Evolutionary conservation across 2,888 invertebrate genomes (phyloP).

Genomic region (Belgica antarctica): DNA sequence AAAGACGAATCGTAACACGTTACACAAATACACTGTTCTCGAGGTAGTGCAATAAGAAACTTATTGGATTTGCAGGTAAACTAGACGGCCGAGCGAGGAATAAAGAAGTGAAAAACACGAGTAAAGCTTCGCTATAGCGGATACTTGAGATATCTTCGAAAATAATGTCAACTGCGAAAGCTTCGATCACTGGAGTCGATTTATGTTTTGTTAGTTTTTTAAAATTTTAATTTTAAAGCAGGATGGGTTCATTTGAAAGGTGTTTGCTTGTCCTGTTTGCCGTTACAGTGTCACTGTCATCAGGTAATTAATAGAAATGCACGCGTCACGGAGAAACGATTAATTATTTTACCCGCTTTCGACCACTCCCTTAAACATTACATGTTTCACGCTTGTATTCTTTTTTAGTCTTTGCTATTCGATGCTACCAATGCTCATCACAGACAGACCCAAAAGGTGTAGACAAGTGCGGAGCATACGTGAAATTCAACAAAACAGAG

Average conservation of each 20-base stretch:
- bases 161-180: too few species aligned
- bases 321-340: background rate
- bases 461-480: slow-evolving; percentile 89
- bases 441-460: slow-evolving; percentile 75
- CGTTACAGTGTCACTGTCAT: background rate
- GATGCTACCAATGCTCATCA: slow-evolving; percentile 93
- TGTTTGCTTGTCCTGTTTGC: background rate
- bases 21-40: too few species aligned
- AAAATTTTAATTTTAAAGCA: slow-evolving; percentile 6
- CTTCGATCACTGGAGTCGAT: background rate
- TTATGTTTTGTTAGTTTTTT: slow-evolving; percentile 3
- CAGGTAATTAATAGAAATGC: slow-evolving; percentile 12
- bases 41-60: too few species aligned
- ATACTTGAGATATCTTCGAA: too few species aligned
- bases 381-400: too few species aligned
- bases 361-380: background rate
- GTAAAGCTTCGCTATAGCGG: too few species aligned
- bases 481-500: slow-evolving; percentile 75
- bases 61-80: too few species aligned
- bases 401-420: slow-evolving; percentile 65
- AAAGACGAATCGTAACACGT: too few species aligned
- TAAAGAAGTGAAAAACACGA: too few species aligned
- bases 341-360: background rate
- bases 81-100: too few species aligned
- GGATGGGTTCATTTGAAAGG: background rate